Percentiles rank a stretch among this genome's conserved stretches.
These are phyloP conservation scores for Garrulus glandarius DNA, from an alignment of 2,797 vertebrate genomes.

Conservation along the genomic window DNA sequence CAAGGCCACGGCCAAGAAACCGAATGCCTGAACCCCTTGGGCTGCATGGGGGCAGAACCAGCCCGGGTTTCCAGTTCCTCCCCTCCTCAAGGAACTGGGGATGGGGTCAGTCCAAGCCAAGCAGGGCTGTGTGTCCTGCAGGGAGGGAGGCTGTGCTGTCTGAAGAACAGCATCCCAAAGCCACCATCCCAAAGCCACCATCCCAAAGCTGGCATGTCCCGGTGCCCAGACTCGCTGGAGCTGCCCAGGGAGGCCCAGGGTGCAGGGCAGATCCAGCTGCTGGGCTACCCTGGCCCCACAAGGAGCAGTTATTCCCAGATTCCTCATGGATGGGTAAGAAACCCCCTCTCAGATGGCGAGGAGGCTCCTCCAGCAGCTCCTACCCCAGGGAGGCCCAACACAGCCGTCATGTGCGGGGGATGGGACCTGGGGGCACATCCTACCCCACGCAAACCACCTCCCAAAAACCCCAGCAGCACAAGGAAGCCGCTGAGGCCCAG, in stretches of 20 bases:
- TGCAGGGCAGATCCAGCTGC: not conserved
- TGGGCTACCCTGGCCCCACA: not conserved
- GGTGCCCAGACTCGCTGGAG: fast-evolving
- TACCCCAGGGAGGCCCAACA: not conserved
- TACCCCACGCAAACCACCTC: not conserved
- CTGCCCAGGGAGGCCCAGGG: not conserved
- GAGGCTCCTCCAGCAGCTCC: not conserved
- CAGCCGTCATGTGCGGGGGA: fast-evolving
- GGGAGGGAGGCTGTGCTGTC: not conserved
- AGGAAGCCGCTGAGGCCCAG: not conserved
- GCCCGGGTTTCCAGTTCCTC: not conserved
- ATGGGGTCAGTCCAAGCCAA: not conserved
- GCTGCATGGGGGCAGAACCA: not conserved
- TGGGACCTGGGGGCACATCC: not conserved
- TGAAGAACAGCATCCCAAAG: not conserved
- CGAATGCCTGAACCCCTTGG: fast-evolving
- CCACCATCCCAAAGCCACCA: not conserved
- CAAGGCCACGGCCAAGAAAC: not conserved
- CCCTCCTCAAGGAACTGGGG: not conserved
- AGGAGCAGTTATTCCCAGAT: not conserved
- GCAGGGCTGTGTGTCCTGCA: fast-evolving
- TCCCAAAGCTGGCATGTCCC: not conserved
- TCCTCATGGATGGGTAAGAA: not conserved
- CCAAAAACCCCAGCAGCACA: not conserved
- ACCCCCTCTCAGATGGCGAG: not conserved